Conservation (phyloP, 2,113 vertebrate genomes). For the Odontophorus gujanensis region DNA sequence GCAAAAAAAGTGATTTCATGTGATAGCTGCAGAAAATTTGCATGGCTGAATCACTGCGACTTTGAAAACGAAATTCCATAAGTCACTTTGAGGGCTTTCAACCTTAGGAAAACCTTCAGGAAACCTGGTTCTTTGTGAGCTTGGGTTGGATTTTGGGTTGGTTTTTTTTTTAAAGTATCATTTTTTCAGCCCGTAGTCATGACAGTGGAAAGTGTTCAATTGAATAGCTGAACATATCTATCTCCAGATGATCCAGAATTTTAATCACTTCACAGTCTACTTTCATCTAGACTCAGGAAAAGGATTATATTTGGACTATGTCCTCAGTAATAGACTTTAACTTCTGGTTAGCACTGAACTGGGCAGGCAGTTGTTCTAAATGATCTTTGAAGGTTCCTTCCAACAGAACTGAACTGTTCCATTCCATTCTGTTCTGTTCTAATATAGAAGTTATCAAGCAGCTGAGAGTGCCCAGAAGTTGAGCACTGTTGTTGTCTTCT, state of each 20-base stretch:
- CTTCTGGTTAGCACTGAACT: background rate
- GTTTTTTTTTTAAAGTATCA: background rate
- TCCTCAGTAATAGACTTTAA: background rate
- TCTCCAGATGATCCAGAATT: background rate
- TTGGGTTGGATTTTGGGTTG: background rate
- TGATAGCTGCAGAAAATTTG: background rate
- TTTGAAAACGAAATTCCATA: background rate
- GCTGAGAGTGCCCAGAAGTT: background rate
- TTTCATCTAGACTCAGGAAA: background rate
- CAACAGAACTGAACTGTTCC: background rate
- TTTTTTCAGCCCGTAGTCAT: background rate
- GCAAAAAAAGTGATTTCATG: background rate
- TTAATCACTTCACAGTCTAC: background rate
- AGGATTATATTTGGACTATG: background rate
- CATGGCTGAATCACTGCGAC: background rate
- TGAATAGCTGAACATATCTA: background rate
- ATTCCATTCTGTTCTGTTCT: background rate
- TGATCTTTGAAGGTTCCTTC: background rate
- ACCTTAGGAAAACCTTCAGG: background rate
- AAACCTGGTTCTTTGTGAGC: background rate
- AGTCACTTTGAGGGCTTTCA: background rate
- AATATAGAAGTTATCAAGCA: background rate
- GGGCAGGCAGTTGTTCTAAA: background rate
- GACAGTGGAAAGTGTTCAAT: background rate
- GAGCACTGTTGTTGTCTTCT: background rate